Conservation (phyloP, 2,113 vertebrate species). For the Struthidea cinerea region DNA sequence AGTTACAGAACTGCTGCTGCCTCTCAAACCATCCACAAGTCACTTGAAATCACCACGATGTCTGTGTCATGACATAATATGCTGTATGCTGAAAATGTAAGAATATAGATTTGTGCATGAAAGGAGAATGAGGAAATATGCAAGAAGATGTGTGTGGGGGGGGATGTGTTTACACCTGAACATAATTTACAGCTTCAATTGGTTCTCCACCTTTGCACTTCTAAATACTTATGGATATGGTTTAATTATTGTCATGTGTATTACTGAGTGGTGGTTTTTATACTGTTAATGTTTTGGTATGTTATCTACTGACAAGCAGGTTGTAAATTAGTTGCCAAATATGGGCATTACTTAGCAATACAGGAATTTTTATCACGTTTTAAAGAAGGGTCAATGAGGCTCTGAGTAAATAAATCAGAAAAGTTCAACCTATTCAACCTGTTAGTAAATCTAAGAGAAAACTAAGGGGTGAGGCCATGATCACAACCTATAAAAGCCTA, state of each 20-base stretch:
- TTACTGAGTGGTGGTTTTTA: background rate
- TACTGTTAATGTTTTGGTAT: background rate
- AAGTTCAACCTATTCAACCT: background rate
- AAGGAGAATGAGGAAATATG: background rate
- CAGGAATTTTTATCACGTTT: background rate
- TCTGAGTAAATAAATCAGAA: background rate
- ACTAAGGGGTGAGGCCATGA: background rate
- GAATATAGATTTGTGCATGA: background rate
- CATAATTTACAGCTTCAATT: background rate
- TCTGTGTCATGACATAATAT: background rate
- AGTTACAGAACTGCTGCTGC: background rate
- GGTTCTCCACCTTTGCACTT: background rate
- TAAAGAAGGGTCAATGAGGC: background rate
- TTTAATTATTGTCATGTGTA: background rate
- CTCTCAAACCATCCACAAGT: background rate
- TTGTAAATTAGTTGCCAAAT: background rate
- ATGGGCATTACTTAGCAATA: background rate
- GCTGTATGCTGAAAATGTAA: background rate
- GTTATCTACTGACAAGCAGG: background rate
- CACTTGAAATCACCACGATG: background rate
- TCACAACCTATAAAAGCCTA: background rate
- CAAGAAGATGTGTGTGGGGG: background rate
- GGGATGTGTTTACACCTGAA: accelerated
- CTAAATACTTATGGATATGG: background rate
- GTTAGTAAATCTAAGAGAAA: background rate